phyloP scores from a whole-genome alignment of 2,113 vertebrate genomes.

The Tursiops truncatus region DNA sequence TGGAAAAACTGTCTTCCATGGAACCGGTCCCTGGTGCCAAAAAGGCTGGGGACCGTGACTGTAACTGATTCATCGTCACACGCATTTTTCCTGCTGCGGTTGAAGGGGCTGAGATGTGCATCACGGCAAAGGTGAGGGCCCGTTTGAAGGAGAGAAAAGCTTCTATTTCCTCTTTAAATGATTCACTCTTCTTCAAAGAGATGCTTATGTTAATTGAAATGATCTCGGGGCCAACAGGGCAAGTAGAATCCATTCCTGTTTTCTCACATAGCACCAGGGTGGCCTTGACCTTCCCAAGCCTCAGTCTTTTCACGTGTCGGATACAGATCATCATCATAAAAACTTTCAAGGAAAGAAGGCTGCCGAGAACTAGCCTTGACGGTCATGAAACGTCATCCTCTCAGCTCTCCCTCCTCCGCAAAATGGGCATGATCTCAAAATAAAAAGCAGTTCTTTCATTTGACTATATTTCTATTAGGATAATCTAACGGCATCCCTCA shows the following conservation, averaged over 20 bases:
- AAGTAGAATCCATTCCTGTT: accelerated
- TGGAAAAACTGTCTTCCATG: too few relatives aligned
- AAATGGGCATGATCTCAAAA: background rate
- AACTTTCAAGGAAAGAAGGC: background rate
- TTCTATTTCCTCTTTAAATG: background rate
- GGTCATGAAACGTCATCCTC: accelerated
- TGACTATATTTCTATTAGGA: background rate
- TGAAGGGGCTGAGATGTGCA: background rate
- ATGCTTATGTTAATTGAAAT: background rate
- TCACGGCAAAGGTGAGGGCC: too few relatives aligned
- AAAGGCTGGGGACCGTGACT: too few relatives aligned
- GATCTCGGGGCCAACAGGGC: accelerated
- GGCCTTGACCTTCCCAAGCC: background rate
- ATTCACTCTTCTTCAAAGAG: background rate
- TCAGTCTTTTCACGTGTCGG: accelerated
- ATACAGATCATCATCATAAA: background rate
- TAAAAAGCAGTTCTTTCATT: background rate
- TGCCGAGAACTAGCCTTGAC: background rate
- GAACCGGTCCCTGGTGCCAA: too few relatives aligned
- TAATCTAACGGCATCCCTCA: background rate
- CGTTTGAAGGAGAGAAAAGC: background rate
- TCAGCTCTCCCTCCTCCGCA: background rate
- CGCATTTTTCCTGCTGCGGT: too few relatives aligned
- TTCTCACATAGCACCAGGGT: accelerated
- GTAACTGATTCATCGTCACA: too few relatives aligned